These are phyloP conservation scores for Sarcophaga subvicina DNA, from an alignment of 2,888 invertebrate species.

Conservation along the genomic window DNA sequence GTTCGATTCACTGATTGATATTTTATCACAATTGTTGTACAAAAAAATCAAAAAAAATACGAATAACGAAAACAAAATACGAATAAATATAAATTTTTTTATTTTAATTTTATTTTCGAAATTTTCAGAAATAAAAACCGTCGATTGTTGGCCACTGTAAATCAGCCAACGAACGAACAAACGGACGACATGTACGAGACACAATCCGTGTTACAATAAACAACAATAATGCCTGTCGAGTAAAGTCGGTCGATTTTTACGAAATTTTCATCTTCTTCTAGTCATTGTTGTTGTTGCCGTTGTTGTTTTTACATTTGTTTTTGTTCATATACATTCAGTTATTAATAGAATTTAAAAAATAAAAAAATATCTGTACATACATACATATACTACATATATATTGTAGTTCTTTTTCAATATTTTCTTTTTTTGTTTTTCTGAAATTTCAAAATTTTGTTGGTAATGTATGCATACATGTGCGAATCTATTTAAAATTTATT, in stretches of 20 bases:
- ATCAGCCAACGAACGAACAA: slow-evolving; percentile 4
- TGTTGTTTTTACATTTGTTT: neutral
- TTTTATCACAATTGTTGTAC: slow-evolving; percentile 66
- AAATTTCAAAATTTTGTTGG: slow-evolving; percentile 53
- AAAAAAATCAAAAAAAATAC: neutral
- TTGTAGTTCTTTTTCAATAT: slow-evolving; percentile 40
- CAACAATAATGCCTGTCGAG: slow-evolving; percentile 58
- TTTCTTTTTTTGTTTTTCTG: slow-evolving; percentile 31
- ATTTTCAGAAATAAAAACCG: slow-evolving; percentile 54
- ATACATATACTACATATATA: slow-evolving; percentile 2
- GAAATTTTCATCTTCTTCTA: slow-evolving; percentile 15
- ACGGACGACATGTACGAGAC: slow-evolving; percentile 59
- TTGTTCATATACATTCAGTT: slow-evolving; percentile 47
- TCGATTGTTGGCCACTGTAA: slow-evolving; percentile 62
- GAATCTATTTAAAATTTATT: slow-evolving; percentile 4
- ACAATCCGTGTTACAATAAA: slow-evolving; percentile 69
- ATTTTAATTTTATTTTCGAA: slow-evolving; percentile 46
- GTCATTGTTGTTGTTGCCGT: slow-evolving; percentile 21
- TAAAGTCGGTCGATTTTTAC: slow-evolving; percentile 68
- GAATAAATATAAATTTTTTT: neutral
- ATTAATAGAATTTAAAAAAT: slow-evolving; percentile 57
- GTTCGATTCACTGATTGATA: slow-evolving; percentile 68
- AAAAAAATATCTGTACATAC: neutral
- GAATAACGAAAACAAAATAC: no score
- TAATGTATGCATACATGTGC: slow-evolving; percentile 39